Percentiles rank a stretch among this genome's conserved stretches.
Evolutionary conservation across 2,113 vertebrate species (phyloP).

Genomic region (Phainopepla nitens): DNA sequence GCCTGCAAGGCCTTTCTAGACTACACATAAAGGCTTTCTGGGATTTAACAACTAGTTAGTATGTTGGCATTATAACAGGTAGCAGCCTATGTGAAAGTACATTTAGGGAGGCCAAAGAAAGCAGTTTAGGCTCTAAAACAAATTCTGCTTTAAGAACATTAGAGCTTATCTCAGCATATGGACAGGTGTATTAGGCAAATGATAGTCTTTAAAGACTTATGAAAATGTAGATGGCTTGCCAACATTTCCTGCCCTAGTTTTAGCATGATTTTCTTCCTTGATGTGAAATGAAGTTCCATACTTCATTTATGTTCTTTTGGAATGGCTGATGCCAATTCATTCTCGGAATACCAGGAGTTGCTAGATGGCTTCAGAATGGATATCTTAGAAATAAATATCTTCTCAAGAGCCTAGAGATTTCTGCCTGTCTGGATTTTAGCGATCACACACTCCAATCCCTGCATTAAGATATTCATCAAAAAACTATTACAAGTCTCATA

Average conservation of each 20-base stretch:
- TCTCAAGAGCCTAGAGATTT: not conserved
- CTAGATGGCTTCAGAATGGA: not conserved
- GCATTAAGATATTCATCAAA: not conserved
- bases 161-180: not conserved
- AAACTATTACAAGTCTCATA: not conserved
- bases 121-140: not conserved
- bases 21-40: not conserved
- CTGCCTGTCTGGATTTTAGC: not conserved
- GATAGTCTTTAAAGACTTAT: not conserved
- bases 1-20: not conserved
- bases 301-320: not conserved
- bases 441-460: not conserved
- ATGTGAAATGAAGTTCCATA: not conserved
- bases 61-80: not conserved
- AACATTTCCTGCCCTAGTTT: not conserved
- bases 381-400: not conserved
- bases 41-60: not conserved
- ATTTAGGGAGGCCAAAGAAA: not conserved
- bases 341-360: not conserved
- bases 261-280: not conserved
- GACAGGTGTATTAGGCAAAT: constrained; percentile 10
- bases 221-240: not conserved
- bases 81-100: not conserved
- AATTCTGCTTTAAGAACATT: not conserved
- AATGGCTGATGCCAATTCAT: not conserved